These are phyloP conservation scores for Scaptomyza pallida DNA, from an alignment of 1,140 invertebrate species.

Conservation along the genomic window DNA sequence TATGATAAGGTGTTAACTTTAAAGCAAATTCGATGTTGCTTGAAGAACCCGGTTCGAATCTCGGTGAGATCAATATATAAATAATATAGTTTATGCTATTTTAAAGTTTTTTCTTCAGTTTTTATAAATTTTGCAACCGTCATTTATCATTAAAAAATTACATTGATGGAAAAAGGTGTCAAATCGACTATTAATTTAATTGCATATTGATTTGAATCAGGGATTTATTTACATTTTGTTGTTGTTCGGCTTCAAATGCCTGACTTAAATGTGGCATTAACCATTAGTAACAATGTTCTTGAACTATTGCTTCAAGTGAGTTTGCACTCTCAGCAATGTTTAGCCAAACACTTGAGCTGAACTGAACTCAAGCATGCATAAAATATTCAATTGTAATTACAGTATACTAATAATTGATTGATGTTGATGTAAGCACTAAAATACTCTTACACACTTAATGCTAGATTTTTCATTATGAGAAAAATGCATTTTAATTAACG, in stretches of 20 bases:
- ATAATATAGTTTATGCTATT: neutral
- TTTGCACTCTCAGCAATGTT: constrained; percentile 53
- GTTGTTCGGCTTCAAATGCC: constrained; percentile 23
- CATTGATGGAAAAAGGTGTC: neutral
- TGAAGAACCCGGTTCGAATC: neutral
- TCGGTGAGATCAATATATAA: neutral
- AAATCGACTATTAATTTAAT: constrained; percentile 7
- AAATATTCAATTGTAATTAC: constrained; percentile 67
- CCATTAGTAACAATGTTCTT: constrained; percentile 60
- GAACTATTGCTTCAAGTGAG: constrained; percentile 52
- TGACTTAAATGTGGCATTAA: constrained; percentile 68
- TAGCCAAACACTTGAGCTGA: constrained; percentile 40
- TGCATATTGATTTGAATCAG: neutral
- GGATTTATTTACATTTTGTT: constrained; percentile 8
- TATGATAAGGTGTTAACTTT: neutral
- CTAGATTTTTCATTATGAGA: constrained; percentile 3
- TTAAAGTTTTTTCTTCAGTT: neutral
- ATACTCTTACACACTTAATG: neutral
- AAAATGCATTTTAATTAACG: constrained; percentile 50
- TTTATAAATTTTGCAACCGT: neutral
- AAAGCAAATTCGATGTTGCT: neutral
- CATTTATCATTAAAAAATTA: neutral
- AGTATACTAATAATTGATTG: constrained; percentile 54
- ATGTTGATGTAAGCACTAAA: constrained; percentile 41
- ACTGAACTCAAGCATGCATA: constrained; percentile 38